Evolutionary conservation across 2,888 invertebrate genomes (phyloP).

Genomic region (Xestoiulus laeticollis): DNA sequence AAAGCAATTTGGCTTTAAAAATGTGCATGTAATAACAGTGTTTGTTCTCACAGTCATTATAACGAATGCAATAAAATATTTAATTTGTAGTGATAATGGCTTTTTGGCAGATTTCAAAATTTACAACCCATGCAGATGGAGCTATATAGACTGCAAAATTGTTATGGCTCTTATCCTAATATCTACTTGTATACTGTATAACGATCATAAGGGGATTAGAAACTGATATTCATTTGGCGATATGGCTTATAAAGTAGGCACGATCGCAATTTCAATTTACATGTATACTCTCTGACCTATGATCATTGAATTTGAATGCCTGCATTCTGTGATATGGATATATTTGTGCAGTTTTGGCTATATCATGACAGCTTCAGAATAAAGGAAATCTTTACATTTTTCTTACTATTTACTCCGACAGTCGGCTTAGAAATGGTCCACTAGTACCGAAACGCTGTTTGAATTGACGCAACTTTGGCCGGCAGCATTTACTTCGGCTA

Average conservation of each 20-base stretch:
- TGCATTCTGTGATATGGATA: slow-evolving; percentile 24
- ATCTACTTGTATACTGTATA: background rate
- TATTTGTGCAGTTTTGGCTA: background rate
- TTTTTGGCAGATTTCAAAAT: no score
- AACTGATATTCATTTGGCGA: background rate
- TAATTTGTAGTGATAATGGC: no score
- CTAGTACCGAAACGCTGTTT: slow-evolving; percentile 88
- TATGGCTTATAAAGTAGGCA: background rate
- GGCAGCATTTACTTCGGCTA: slow-evolving; percentile 84
- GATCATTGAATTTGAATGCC: background rate
- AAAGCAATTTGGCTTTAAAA: no score
- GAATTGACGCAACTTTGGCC: slow-evolving; percentile 75
- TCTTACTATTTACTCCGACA: background rate
- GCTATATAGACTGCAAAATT: no score
- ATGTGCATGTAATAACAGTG: no score
- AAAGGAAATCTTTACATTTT: background rate
- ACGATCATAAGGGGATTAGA: background rate
- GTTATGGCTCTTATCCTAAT: background rate
- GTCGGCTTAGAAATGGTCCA: slow-evolving; percentile 81
- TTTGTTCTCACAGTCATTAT: no score
- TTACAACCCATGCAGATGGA: no score
- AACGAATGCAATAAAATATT: no score
- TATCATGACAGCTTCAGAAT: background rate
- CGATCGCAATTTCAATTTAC: background rate
- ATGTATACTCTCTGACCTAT: background rate